Conservation (phyloP, 2,113 vertebrate species). For the Trogon surrucura region DNA sequence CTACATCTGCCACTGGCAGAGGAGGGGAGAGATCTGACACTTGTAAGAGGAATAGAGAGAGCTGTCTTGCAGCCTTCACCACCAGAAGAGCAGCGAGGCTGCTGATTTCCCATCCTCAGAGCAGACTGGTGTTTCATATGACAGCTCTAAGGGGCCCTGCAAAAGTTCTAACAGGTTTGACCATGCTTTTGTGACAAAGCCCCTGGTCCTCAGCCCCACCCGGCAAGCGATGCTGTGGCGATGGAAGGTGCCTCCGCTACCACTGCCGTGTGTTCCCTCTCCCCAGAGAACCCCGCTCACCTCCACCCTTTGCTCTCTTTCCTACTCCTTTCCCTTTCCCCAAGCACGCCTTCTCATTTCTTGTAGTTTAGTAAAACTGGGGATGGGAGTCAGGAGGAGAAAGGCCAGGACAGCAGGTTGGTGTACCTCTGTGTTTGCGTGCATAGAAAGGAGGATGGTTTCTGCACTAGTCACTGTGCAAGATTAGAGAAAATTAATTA, state of each 20-base stretch:
- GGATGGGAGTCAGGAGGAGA: neutral
- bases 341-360: neutral
- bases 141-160: neutral
- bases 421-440: neutral
- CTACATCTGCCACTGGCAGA: neutral
- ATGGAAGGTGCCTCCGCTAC: conserved; percentile 6
- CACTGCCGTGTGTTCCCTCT: neutral
- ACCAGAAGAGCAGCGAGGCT: neutral
- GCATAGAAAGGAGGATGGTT: neutral
- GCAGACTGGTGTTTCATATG: conserved; percentile 11
- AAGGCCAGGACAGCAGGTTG: neutral
- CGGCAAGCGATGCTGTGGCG: neutral
- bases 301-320: neutral
- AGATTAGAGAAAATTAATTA: neutral
- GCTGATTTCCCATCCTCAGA: conserved; percentile 46
- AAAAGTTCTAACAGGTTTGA: conserved; percentile 42
- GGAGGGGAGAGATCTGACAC: neutral
- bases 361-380: neutral
- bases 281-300: neutral
- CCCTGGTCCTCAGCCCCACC: neutral
- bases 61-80: neutral
- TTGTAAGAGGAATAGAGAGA: neutral
- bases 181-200: conserved; percentile 12
- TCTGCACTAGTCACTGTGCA: neutral
- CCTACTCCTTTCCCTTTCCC: neutral